These are phyloP conservation scores for Meloidogyne chitwoodi DNA, from an alignment of 1,140 invertebrate species.

Conservation along the genomic window DNA sequence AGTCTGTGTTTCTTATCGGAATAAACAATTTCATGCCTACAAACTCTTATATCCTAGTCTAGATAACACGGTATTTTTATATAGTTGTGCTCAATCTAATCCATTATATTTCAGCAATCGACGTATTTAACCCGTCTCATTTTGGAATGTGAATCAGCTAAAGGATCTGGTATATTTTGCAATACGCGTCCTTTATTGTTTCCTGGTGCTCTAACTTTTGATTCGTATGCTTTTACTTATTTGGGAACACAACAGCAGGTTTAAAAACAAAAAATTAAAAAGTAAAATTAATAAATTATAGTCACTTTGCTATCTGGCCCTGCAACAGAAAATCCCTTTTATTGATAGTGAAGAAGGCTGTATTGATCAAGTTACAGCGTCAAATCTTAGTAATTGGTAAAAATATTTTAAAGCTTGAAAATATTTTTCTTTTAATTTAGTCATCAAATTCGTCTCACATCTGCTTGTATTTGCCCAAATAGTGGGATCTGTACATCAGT, in stretches of 20 bases:
- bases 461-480: conserved; percentile 1
- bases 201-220: conserved; percentile 6
- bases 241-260: conserved; percentile 10
- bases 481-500: conserved; percentile 7
- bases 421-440: neutral
- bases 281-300: neutral
- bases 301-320: neutral
- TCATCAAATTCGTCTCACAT: conserved; percentile 3
- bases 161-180: conserved; percentile 2
- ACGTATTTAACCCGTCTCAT: neutral
- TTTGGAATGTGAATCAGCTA: conserved; percentile 9
- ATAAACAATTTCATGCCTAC: neutral
- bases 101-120: neutral
- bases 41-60: neutral
- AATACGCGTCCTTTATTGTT: conserved; percentile 1
- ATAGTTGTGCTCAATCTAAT: neutral
- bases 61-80: neutral
- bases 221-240: neutral
- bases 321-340: neutral
- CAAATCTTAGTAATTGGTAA: conserved; percentile 11
- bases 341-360: neutral
- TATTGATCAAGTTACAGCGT: neutral
- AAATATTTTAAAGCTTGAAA: neutral
- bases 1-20: conserved; percentile 10
- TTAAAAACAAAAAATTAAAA: neutral